Percentiles rank a stretch among this genome's conserved stretches.
Evolutionary conservation across 2,888 invertebrate genomes (phyloP).

Genomic region (Cheilosia vernalis): DNA sequence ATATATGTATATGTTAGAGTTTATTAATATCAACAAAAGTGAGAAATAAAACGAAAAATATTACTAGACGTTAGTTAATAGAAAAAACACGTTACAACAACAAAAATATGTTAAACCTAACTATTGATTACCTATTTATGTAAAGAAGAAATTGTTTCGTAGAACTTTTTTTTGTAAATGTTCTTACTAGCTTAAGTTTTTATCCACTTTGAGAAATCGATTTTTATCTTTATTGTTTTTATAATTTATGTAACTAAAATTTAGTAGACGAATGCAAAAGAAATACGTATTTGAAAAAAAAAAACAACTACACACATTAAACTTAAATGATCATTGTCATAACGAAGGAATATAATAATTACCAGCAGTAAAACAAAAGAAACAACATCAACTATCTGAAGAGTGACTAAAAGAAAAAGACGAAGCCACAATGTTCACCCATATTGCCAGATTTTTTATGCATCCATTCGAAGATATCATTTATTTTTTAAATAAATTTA

Average conservation of each 20-base stretch:
- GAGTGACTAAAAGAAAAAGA: constrained; percentile 21
- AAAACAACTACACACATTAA: constrained; percentile 31
- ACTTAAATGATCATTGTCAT: background rate
- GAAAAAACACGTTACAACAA: constrained; percentile 64
- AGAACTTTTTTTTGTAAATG: constrained; percentile 57
- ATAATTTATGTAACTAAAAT: constrained; percentile 48
- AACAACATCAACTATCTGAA: constrained; percentile 17
- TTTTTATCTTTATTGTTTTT: constrained; percentile 48
- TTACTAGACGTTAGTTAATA: constrained; percentile 62
- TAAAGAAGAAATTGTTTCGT: constrained; percentile 37
- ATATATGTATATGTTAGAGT: constrained; percentile 72
- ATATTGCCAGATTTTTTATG: constrained; percentile 35
- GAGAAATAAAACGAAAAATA: constrained; percentile 48
- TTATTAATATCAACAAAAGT: constrained; percentile 48
- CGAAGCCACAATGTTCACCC: constrained; percentile 42
- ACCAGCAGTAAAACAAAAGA: background rate
- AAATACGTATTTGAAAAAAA: constrained; percentile 19
- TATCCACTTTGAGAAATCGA: constrained; percentile 43
- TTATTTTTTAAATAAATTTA: constrained; percentile 40
- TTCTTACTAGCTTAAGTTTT: constrained; percentile 46
- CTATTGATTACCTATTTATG: constrained; percentile 70
- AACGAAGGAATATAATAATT: background rate
- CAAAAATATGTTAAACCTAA: constrained; percentile 67
- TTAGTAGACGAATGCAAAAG: constrained; percentile 60
- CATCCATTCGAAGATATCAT: constrained; percentile 34